Evolutionary conservation across 2,888 invertebrate genomes (phyloP).

Genomic region (Dusona sp.): DNA sequence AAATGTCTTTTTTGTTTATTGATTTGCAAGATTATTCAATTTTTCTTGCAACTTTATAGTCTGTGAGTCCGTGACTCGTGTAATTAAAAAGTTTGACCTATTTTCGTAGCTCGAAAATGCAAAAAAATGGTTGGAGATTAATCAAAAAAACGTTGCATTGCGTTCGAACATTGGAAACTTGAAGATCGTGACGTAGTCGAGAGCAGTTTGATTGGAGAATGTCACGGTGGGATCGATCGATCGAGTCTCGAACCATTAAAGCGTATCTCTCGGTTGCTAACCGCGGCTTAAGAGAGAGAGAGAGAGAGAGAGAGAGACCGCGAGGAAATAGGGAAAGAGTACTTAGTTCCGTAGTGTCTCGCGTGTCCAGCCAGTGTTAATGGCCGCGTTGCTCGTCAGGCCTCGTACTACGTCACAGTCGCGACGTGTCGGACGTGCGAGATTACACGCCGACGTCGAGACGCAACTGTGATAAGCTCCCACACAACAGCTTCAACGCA

Average conservation of each 20-base stretch:
- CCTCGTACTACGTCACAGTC: conserved; percentile 59
- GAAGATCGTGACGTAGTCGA: background rate
- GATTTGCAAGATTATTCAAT: background rate
- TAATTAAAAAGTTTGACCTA: background rate
- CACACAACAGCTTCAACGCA: conserved; percentile 13
- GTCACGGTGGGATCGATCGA: conserved; percentile 34
- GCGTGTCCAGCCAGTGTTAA: conserved; percentile 62
- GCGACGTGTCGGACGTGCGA: conserved; percentile 43
- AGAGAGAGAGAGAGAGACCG: conserved; percentile 14
- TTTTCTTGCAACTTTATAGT: background rate
- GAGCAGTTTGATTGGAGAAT: conserved; percentile 17
- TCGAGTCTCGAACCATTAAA: conserved; percentile 18
- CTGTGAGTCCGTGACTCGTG: background rate
- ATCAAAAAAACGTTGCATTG: background rate
- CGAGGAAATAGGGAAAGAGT: conserved; percentile 33
- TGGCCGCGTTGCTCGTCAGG: conserved; percentile 49
- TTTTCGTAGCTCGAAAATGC: background rate
- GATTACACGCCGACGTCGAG: conserved; percentile 59
- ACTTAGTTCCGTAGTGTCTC: conserved; percentile 59
- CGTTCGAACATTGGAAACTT: background rate
- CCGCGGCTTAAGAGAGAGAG: conserved; percentile 37
- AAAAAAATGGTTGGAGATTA: background rate
- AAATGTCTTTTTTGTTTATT: background rate
- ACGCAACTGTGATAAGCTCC: conserved; percentile 51
- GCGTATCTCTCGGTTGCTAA: conserved; percentile 60